Evolutionary conservation across 1,140 invertebrate genomes (phyloP), one percentile per base, ranked within the genome.

Genomic region (Drosophila takahashii): DNA sequence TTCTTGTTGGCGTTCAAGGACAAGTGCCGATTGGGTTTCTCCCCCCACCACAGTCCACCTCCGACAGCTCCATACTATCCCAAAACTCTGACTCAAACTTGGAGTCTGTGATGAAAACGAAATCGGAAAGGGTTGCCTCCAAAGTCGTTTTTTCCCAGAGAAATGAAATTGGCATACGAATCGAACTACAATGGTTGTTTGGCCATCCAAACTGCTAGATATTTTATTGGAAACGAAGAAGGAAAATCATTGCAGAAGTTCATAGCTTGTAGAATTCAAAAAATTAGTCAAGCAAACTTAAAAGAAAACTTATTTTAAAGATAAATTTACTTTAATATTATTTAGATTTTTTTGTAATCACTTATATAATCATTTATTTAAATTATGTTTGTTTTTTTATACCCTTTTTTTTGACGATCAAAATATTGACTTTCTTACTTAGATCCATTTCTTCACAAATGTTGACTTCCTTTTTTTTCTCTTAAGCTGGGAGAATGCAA

Each of bases 1-100:
- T 53, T 47, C 42, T 64, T 51, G 51, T 79, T 56, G 56, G 29
- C 39, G 64, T 89, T 89, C 84, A 89, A 89, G 84, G 84, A 89
- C 84, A 90, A 89, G 85, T 89, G 67, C 53, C 65, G 48, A 65
- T 57, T 65, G 52, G 78, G 50, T 67, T 44, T 56, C 29, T 32
- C 41, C 58, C 58, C 42, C 36, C 29, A 42, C 48, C 45, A n/a
- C 45, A 10, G 4, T 10, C 41, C 66, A 52, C 26, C 29, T 57
- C 26, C 29, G 16, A 2, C 26, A n/a, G 42, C 59, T 42, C 32
- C 39, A 5, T 36, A 11, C 39, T 41, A 37, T 58, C 42, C 13
- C 7, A 1, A 47, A 34, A 32, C 56, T 45, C 18, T 61, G 41
- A 73, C 50, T 70, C 64, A 70, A 39, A 15, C n/a, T 67, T 70